A percentile compares a stretch with the other conserved stretches of the same genome.
Evolutionary conservation across 2,113 vertebrate genomes (phyloP).

Genomic region (Zosterops japonicus): DNA sequence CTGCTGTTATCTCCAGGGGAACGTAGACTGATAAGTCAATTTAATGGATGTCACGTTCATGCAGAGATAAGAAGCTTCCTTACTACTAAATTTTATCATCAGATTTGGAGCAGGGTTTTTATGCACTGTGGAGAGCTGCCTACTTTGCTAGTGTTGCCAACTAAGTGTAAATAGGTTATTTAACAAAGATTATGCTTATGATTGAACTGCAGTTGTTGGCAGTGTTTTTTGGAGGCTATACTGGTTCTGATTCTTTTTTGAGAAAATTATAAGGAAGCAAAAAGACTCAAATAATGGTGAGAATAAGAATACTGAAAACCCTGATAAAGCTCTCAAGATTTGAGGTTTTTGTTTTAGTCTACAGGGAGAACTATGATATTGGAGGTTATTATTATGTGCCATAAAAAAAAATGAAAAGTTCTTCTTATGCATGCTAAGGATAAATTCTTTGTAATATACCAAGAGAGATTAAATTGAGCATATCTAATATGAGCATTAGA

Average conservation of each 20-base stretch:
- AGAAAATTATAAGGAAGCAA: not conserved
- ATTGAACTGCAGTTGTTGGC: not conserved
- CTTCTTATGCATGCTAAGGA: not conserved
- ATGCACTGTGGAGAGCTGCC: not conserved
- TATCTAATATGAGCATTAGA: not conserved
- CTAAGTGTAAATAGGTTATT: not conserved
- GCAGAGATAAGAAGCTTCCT: not conserved
- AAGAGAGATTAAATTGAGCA: not conserved
- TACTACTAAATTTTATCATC: not conserved
- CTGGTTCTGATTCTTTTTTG: not conserved
- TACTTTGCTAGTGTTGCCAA: not conserved
- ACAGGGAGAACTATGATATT: not conserved
- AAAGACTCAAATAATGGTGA: not conserved
- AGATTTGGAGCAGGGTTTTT: not conserved
- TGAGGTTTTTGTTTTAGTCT: not conserved
- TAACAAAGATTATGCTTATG: not conserved
- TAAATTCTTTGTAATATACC: not conserved
- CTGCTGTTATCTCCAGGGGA: not conserved
- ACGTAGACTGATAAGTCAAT: not conserved
- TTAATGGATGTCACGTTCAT: not conserved
- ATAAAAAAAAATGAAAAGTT: not conserved
- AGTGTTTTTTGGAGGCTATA: not conserved
- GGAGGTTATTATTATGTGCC: not conserved
- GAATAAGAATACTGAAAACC: not conserved
- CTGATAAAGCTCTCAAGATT: not conserved